These are phyloP conservation scores for Gavialis gangeticus DNA, from an alignment of 2,113 vertebrate genomes.

Conservation along the genomic window DNA sequence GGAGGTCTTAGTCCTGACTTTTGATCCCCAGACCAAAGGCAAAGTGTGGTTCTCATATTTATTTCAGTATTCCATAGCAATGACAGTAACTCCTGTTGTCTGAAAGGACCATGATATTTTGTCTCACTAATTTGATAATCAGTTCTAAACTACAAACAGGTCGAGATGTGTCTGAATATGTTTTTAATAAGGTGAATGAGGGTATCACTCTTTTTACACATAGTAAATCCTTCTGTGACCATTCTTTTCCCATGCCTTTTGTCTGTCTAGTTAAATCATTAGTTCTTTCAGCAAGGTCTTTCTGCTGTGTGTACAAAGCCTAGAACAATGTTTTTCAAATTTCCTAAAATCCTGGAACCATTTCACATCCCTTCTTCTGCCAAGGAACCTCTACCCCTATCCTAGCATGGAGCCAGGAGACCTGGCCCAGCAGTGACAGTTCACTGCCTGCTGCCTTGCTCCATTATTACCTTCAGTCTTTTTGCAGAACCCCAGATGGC, in stretches of 20 bases:
- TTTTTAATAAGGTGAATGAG: background rate
- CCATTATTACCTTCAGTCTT: too few species aligned
- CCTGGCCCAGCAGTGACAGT: too few species aligned
- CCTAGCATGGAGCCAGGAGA: too few species aligned
- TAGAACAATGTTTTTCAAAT: slow-evolving; percentile 61
- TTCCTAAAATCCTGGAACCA: background rate
- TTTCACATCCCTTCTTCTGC: background rate
- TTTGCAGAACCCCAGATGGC: too few species aligned
- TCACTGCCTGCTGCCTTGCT: too few species aligned
- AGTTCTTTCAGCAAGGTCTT: background rate
- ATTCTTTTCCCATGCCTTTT: slow-evolving; percentile 47
- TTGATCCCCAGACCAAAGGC: background rate
- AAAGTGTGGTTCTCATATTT: background rate
- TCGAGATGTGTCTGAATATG: background rate
- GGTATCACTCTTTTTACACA: background rate
- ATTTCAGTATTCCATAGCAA: background rate
- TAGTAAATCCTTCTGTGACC: slow-evolving; percentile 8
- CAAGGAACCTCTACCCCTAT: too few species aligned
- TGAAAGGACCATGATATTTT: background rate
- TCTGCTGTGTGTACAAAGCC: slow-evolving; percentile 41
- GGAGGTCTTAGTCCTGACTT: slow-evolving; percentile 27
- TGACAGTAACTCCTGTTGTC: background rate
- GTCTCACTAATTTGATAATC: background rate
- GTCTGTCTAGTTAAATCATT: slow-evolving; percentile 61
- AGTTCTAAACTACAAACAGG: background rate